A percentile compares a stretch with the other conserved stretches of the same genome.
Evolutionary conservation across 2,113 vertebrate species (phyloP).

Genomic region (Mustela lutreola): DNA sequence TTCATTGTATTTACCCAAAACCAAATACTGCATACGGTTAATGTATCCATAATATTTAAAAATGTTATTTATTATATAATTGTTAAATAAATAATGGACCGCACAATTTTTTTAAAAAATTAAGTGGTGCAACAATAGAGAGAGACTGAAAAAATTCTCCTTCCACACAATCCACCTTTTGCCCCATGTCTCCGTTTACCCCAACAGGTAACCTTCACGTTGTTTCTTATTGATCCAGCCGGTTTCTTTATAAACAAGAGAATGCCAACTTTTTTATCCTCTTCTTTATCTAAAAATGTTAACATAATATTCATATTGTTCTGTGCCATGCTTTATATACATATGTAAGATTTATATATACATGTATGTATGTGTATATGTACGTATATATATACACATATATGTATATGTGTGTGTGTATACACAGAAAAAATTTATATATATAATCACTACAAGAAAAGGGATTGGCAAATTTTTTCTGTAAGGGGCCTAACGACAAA

Average conservation of each 20-base stretch:
- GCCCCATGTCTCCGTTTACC: accelerated
- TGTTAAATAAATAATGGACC: not conserved
- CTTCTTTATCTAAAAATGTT: not conserved
- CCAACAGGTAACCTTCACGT: not conserved
- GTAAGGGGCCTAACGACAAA: not conserved
- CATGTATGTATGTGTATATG: not conserved
- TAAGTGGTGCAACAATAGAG: not conserved
- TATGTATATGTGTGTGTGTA: not conserved
- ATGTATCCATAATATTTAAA: not conserved
- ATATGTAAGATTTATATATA: not conserved
- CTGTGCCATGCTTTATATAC: not conserved
- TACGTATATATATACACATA: not conserved
- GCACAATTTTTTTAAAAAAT: not conserved
- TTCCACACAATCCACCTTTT: not conserved
- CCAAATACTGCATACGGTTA: not conserved
- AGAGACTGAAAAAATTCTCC: not conserved
- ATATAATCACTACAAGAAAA: not conserved
- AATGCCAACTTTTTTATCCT: not conserved
- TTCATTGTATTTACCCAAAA: not conserved
- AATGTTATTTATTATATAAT: not conserved
- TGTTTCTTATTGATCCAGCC: not conserved
- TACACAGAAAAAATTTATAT: too few species aligned
- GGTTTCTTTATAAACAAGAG: not conserved
- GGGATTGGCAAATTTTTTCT: not conserved
- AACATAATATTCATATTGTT: not conserved